Base-by-base conservation (phyloP, 1,140 invertebrate species). In the Drosophila mauritiana region DNA sequence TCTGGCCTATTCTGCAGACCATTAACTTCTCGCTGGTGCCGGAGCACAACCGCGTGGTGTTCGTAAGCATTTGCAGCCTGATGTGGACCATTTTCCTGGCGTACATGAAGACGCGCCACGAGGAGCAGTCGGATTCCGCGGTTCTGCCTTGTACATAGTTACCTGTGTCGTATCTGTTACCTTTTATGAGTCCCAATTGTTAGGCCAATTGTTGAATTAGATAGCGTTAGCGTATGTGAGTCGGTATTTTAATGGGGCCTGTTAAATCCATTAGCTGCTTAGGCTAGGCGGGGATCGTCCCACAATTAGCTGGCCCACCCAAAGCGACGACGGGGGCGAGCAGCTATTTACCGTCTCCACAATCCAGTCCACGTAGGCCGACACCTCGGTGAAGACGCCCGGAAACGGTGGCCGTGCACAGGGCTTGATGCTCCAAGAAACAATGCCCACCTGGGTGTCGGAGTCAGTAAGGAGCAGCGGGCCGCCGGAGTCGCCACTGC, bases 21-120 rank as follows among this genome's bases (percentile, higher is more conserved):
- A 93, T 97, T 3, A 98, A 98, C 84, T 97, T 97, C 80, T 94
- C 95, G 11, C 92, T 96, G 36, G 93, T 98, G 55, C 94, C 95
- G 27, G 96, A 97, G 89, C 94, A 94, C 77, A 97, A 98, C 92
- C 94, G 97, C 69, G 96, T 97, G 12, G 94, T 96, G n/a, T 97
- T 97, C 86, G 96, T 97, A 22, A 97, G 96, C 86, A 90, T 95
- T 13, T 97, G 96, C 86, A 97, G 96, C 92, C 94, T 97, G 52
- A 91, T 97, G 64, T 98, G 97, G 97, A 97, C 96, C 22, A 95
- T 95, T 76, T 97, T 97, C 91, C 93, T 98, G 53, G 96, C 97
- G 0, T 97, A 97, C 78, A 97, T 97, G 96, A 97, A 97, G 91
- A 76, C 56, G n/a, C 74, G 56, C 2, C 40, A 78, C 17, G 13